These are phyloP conservation scores for Lysandra bellargus DNA, from an alignment of 2,888 invertebrate genomes.

Conservation along the genomic window DNA sequence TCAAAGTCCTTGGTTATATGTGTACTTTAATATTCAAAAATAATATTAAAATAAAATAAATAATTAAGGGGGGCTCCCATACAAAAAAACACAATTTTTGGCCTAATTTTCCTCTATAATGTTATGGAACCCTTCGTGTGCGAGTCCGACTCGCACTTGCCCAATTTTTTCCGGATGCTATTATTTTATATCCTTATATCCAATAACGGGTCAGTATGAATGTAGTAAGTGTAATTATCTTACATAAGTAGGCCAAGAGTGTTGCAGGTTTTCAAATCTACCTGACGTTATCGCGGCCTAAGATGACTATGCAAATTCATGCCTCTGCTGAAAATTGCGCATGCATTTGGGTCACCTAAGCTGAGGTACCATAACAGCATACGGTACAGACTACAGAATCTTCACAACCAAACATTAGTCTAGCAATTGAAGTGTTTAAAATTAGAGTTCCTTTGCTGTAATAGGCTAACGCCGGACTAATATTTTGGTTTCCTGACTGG, in stretches of 20 bases:
- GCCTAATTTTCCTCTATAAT: too few relatives aligned
- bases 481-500: background rate
- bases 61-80: too few relatives aligned
- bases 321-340: constrained; percentile 17
- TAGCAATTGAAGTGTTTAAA: background rate
- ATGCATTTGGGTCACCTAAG: constrained; percentile 25
- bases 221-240: too few relatives aligned
- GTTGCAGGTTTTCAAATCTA: constrained; percentile 7
- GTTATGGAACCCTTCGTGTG: too few relatives aligned
- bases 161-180: background rate
- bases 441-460: background rate
- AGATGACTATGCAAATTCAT: constrained; percentile 22
- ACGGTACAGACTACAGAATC: constrained; percentile 1
- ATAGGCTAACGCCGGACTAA: background rate
- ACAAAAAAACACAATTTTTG: too few relatives aligned
- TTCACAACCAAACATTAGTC: background rate
- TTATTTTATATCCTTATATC: background rate
- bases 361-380: background rate
- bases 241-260: background rate
- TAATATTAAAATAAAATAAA: too few relatives aligned
- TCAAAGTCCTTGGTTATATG: too few relatives aligned
- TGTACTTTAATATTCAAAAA: too few relatives aligned
- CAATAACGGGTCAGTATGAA: background rate
- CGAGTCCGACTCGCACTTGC: too few relatives aligned
- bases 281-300: background rate